Conservation (phyloP, 2,888 invertebrate species). For the Nymphalis urticae region DNA sequence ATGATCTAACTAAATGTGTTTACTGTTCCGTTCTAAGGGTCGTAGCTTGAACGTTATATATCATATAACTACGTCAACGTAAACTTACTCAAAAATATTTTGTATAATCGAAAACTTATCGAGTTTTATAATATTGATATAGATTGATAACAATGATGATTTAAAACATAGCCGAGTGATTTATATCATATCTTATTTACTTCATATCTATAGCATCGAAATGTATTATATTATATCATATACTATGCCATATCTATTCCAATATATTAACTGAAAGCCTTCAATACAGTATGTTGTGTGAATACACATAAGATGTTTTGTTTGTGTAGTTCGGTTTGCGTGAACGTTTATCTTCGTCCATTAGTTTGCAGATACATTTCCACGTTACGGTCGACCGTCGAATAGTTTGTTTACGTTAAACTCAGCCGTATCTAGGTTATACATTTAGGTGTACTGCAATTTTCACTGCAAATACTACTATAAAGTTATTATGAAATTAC, state of each 20-base stretch:
- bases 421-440: constrained; percentile 6
- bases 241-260: neutral
- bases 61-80: no score
- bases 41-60: no score
- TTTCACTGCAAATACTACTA: neutral
- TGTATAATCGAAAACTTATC: no score
- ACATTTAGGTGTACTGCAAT: neutral
- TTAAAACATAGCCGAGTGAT: no score
- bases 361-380: constrained; percentile 32
- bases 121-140: no score
- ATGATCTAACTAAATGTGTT: no score
- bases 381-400: constrained; percentile 28
- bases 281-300: neutral
- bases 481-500: neutral
- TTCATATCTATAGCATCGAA: no score
- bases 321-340: constrained; percentile 30
- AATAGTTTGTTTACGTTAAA: constrained; percentile 23
- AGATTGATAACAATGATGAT: no score
- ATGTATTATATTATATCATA: no score
- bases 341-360: constrained; percentile 29
- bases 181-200: no score
- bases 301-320: constrained; percentile 25
- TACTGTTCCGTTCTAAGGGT: no score
- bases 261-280: neutral
- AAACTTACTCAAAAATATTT: no score